phyloP scores from a whole-genome alignment of 2,797 vertebrate species.

The Poecilia wingei region DNA sequence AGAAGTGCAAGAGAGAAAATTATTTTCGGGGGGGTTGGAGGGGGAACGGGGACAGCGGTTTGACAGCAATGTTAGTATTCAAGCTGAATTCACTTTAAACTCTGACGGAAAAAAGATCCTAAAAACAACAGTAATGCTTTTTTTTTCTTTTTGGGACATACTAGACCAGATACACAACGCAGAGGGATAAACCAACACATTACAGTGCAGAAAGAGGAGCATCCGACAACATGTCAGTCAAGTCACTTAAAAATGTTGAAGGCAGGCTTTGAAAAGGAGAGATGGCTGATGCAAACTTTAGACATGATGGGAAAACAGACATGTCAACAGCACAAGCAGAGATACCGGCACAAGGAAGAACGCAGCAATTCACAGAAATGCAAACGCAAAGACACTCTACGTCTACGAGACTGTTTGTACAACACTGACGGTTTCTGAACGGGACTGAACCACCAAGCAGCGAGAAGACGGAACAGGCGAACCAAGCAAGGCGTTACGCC shows the following conservation, averaged over 20 bases:
- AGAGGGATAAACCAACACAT: conserved; percentile 33
- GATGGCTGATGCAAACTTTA: conserved; percentile 56
- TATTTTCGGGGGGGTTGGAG: conserved; percentile 17
- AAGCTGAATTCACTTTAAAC: conserved; percentile 44
- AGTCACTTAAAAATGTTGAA: conserved; percentile 58
- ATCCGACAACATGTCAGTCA: conserved; percentile 63
- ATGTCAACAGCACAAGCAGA: conserved; percentile 65
- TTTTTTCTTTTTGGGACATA: conserved; percentile 8
- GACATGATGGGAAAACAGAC: conserved; percentile 55
- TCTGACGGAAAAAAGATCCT: conserved; percentile 46
- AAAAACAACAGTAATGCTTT: conserved; percentile 53
- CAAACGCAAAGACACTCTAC: conserved; percentile 34
- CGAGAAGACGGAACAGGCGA: conserved; percentile 48
- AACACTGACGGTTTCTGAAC: conserved; percentile 42
- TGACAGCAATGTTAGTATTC: conserved; percentile 65
- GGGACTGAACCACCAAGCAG: conserved; percentile 60
- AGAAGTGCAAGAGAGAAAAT: conserved; percentile 44
- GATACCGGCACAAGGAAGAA: conserved; percentile 43
- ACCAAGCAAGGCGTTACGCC: conserved; percentile 56
- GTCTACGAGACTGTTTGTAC: conserved; percentile 25
- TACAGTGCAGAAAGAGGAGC: conserved; percentile 37
- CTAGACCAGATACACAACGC: conserved; percentile 28
- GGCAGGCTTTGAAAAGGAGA: conserved; percentile 62
- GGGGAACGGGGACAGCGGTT: conserved; percentile 36
- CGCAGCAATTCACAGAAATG: conserved; percentile 28